A percentile compares a stretch with the other conserved stretches of the same genome.
phyloP scores from a whole-genome alignment of 2,113 vertebrate genomes.

The Cynocephalus volans region DNA sequence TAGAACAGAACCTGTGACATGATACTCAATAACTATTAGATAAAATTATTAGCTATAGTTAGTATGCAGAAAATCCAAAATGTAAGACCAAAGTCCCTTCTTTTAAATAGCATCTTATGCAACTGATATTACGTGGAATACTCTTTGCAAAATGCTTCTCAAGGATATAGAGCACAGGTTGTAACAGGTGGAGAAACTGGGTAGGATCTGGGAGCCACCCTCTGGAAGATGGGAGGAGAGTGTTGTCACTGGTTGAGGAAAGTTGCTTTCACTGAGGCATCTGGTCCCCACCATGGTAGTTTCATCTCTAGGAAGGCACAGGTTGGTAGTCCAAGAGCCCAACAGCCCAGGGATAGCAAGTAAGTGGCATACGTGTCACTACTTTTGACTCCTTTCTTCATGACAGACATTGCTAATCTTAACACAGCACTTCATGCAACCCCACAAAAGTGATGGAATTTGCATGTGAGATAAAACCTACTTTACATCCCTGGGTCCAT shows the following conservation, averaged over 20 bases:
- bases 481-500: not conserved
- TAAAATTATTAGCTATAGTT: not conserved
- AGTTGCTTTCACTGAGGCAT: not conserved
- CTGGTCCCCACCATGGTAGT: not conserved
- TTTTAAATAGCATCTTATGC: not conserved
- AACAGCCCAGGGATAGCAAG: not conserved
- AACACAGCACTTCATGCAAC: not conserved
- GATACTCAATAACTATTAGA: not conserved
- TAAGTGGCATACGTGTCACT: not conserved
- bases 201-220: not conserved
- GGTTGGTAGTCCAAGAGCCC: not conserved
- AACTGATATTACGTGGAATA: not conserved
- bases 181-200: not conserved
- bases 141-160: not conserved
- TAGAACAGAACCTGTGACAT: not conserved
- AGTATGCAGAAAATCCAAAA: not conserved
- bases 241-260: not conserved
- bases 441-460: not conserved
- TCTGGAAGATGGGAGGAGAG: not conserved
- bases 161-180: not conserved
- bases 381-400: not conserved
- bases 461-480: not conserved
- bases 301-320: not conserved
- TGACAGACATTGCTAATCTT: not conserved
- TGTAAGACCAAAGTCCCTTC: not conserved